phyloP scores from a whole-genome alignment of 2,113 vertebrate genomes.

The Corythornis madagascariensis region DNA sequence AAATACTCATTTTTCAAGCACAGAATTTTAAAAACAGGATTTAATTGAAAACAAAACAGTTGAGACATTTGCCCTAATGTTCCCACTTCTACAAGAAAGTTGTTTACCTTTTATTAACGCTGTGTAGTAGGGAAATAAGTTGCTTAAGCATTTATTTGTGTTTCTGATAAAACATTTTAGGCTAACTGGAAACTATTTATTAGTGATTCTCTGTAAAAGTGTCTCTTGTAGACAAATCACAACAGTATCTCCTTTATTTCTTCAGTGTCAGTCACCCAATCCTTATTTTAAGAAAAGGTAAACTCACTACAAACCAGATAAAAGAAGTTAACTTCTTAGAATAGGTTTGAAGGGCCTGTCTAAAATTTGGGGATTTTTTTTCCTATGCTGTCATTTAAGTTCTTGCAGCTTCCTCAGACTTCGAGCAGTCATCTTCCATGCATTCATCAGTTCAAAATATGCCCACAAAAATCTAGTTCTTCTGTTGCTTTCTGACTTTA shows the following conservation, averaged over 20 bases:
- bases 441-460: neutral
- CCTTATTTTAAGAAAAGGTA: neutral
- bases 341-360: neutral
- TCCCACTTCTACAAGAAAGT: neutral
- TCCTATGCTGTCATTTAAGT: neutral
- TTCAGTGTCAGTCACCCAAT: neutral
- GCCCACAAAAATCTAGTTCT: neutral
- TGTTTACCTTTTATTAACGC: neutral
- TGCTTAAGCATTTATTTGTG: neutral
- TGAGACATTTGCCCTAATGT: neutral
- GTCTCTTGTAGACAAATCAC: neutral
- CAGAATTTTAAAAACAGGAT: neutral
- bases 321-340: neutral
- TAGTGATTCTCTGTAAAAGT: neutral
- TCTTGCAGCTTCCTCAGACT: neutral
- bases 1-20: neutral
- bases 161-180: neutral
- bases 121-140: neutral
- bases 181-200: neutral
- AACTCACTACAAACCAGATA: neutral
- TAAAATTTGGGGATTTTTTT: neutral
- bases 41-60: neutral
- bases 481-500: neutral
- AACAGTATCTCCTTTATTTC: neutral
- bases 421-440: neutral